Base-by-base conservation (phyloP, 2,113 vertebrate species). In the Verasper variegatus region DNA sequence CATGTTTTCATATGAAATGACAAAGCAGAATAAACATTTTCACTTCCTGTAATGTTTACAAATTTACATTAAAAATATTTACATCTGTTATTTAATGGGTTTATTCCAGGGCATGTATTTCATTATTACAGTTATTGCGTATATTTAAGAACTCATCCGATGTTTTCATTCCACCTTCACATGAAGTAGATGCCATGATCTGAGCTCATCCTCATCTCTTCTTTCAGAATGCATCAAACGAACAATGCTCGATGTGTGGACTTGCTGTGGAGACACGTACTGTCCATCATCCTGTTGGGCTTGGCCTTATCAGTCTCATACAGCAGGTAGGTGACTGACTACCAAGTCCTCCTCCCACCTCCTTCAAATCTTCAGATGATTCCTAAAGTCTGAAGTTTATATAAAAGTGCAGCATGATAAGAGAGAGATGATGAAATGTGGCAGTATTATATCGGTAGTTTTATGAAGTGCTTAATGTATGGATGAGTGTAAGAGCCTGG, bases 171-270 rank as follows among this genome's bases (percentile, higher is more conserved):
- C 5, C 17, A 71, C 12, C 1, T 65, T 55, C 15, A 35, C 37
- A 14, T 17, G 20, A 57, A 10, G 11, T n/a, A 4, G 31, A 21
- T 18, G 35, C 40, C 17, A 17, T 27, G 9, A 0, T 56, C 11
- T 75, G 4, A 69, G 55, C 12, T 70, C 61, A 61, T 51, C 64
- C 76, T 54, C 70, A 15, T 76, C 23, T 86, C 69, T 64, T 76
- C 18, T 20, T 75, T 62, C 74, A 99, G 98, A 96, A 99, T 99
- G 98, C 98, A 99, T 94, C 98, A 99, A 92, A 99, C 98, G 68
- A 99, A 98, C 95, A 99, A 99, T 21, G 98, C 98, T 66, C 96
- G 97, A 77, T 99, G 97, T 94, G 94, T 98, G 94, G 97, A 99
- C 92, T 89, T 99, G 91, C 94, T 99, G 63, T 99, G 98, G 98